A percentile compares a stretch with the other conserved stretches of the same genome.
phyloP scores from a whole-genome alignment of 2,888 invertebrate species.

The Eretmocerus hayati region DNA sequence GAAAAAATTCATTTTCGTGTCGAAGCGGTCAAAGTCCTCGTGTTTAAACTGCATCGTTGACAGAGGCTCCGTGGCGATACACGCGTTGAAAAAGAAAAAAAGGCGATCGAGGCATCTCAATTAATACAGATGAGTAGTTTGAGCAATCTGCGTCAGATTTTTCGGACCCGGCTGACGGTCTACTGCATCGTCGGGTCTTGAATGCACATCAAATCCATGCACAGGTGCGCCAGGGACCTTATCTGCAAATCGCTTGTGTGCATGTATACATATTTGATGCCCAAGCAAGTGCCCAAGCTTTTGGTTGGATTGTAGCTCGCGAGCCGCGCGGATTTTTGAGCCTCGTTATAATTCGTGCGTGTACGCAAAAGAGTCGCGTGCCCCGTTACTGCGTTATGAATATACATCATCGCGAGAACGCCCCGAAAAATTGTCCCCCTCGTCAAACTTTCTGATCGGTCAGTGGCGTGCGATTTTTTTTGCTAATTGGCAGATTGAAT shows the following conservation, averaged over 20 bases:
- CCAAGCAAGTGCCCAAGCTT: neutral
- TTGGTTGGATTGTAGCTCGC: conserved; percentile 30
- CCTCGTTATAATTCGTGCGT: conserved; percentile 33
- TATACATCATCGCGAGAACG: neutral
- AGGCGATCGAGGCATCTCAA: neutral
- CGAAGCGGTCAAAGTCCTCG: too few species aligned
- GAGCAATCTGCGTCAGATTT: neutral
- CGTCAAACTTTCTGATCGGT: conserved; percentile 1
- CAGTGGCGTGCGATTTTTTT: too few species aligned
- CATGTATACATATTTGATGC: conserved; percentile 34
- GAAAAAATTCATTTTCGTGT: too few species aligned
- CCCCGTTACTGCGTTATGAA: neutral
- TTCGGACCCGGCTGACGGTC: too few species aligned
- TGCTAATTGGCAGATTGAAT: too few species aligned
- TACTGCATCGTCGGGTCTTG: too few species aligned
- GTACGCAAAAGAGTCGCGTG: conserved; percentile 6
- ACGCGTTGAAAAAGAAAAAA: neutral
- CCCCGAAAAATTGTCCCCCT: neutral
- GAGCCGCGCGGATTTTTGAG: conserved; percentile 31
- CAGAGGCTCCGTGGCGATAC: too few species aligned
- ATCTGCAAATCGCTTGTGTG: conserved; percentile 30
- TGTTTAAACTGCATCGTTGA: too few species aligned
- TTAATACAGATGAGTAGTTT: neutral
- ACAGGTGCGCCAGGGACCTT: too few species aligned
- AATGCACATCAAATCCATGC: too few species aligned